Evolutionary conservation across 2,888 invertebrate genomes (phyloP), one percentile per base, ranked within the genome.

Genomic region (Lasioglossum villosulum): DNA sequence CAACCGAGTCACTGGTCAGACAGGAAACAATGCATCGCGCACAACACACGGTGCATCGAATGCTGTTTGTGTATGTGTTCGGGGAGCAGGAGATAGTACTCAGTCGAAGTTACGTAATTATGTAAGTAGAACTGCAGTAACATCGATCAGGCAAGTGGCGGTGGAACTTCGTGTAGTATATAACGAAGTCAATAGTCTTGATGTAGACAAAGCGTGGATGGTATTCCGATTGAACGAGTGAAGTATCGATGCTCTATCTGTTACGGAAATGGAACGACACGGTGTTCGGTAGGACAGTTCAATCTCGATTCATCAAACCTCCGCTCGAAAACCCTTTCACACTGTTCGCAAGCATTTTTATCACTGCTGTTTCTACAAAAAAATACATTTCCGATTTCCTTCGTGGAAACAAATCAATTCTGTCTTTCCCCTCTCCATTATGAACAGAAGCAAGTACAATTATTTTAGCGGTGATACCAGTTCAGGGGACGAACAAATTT

Each of bases 51-150:
- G 34, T 34, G 66, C 66, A 66, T 66, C 66, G 66, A 19, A 10
- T 19, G 19, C 6, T 19, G 66, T 19, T 34, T 34, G 66, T 34
- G 34, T 8, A 19, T 34, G 66, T 27, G 66, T 0, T 27, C 27
- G 59, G 14, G 34, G 14, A 27, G 59, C 27, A 59, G 27, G 59
- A 59, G 59, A 59, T 59, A 59, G 59, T 59, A 30, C 66, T 66
- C 34, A 66, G 30, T 66, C 34, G 66, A 66, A 66, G 30, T 66
- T 66, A 19, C 34, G 66, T 34, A 34, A 66, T 66, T 66, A 66
- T 66, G 66, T 66, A 66, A 66, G 66, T 66, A 66, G 66, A 66
- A 66, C 66, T 66, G 66, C 66, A 66, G 34, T 66, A 66, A 66
- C 66, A 66, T 66, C 66, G 66, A 66, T 66, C 66, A 66, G 66